Conservation (phyloP, 2,888 invertebrate genomes). For the Dynastes maya region DNA sequence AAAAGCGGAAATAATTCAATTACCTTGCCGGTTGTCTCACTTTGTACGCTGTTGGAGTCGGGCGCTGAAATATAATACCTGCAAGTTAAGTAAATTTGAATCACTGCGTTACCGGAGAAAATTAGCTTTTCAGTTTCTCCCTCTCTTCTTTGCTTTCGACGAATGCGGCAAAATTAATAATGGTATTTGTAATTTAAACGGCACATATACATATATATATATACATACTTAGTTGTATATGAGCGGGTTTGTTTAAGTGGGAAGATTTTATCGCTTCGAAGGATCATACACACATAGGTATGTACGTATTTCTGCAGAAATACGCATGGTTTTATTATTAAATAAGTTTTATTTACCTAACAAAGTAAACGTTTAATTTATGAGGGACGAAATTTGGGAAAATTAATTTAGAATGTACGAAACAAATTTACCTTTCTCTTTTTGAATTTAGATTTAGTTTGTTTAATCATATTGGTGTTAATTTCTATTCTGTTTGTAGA, state of each 20-base stretch:
- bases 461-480: too few relatives aligned
- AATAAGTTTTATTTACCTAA: background rate
- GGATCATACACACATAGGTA: too few relatives aligned
- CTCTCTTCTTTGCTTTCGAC: background rate
- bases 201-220: background rate
- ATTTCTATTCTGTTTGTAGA: too few relatives aligned
- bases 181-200: conserved; percentile 21
- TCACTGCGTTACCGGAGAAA: conserved; percentile 20
- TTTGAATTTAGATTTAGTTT: too few relatives aligned
- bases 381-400: background rate
- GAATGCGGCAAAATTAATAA: conserved; percentile 23
- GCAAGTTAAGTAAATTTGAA: conserved; percentile 20
- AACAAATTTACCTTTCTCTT: too few relatives aligned
- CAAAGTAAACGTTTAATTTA: conserved; percentile 5
- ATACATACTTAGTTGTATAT: background rate
- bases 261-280: background rate
- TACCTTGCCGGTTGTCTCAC: conserved; percentile 21
- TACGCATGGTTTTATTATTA: background rate
- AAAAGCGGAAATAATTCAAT: conserved; percentile 27
- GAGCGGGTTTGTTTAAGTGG: background rate
- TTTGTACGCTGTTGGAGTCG: background rate
- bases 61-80: conserved; percentile 28
- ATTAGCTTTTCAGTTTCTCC: conserved; percentile 24
- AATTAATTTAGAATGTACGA: background rate
- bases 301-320: too few relatives aligned